Evolutionary conservation across 2,888 invertebrate species (phyloP), one percentile per base, ranked within the genome.

Genomic region (Nephrotoma appendiculata): DNA sequence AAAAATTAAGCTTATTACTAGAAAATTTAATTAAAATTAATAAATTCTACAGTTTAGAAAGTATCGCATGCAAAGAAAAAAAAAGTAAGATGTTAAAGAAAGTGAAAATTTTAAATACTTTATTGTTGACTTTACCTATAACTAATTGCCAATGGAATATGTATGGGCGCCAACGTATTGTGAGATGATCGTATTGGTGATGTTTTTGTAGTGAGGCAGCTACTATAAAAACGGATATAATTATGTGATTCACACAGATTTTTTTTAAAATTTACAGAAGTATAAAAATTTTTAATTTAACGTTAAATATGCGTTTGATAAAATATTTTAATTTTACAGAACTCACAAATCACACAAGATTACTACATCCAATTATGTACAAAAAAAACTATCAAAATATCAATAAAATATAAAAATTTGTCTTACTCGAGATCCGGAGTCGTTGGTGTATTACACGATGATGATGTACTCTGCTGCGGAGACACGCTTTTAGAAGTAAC

Each of bases 361-460:
- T 48, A 48, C 6, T 86, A 84, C 71, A 87, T 86, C 86, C 48
- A 86, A 86, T 42, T 57, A 31, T 31, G 31, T 31, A 86, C 44
- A 86, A 41, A 84, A 84, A 86, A 9, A 48, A 45, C 5, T 12
- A 86, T n/a, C 11, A 19, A 83, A 19, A 19, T 12, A 83, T 7
- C 5, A 48, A n/a, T 83, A 85, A 87, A n/a, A 19, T 43, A 44
- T 44, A 48, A 83, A 86, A 52, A 42, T 42, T 44, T 48, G n/a
- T 92, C 95, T 94, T 92, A 95, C 95, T 95, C 95, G 87, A 94
- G 92, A 89, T 95, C 95, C 0, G 95, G 95, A 1, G 95, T 94
- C 45, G 93, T 94, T 6, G 95, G 95, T 71, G 94, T 91, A 89
- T 94, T 94, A 89, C 92, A 92, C 86, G 89, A 90, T 1, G 93